Evolutionary conservation across 2,113 vertebrate species (phyloP), one percentile per base, ranked within the genome.

Genomic region (Entomyzon cyanotis): DNA sequence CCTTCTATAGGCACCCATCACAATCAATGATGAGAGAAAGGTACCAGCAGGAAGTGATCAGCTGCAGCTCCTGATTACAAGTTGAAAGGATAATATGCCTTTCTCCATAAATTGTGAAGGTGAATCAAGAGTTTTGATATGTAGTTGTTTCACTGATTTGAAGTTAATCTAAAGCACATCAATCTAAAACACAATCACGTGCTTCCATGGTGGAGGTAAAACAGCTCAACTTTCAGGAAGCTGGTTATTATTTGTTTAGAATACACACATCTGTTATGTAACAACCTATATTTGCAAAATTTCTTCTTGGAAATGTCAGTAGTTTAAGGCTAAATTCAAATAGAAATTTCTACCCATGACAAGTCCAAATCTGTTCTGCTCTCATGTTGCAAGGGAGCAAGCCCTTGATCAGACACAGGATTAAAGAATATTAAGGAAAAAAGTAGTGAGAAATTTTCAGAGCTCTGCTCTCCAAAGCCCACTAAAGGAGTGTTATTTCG

Each of bases 141-240:
- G 12, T 30, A 41, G 12, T 16, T 83, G 39, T 21, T 71, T 79
- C 49, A 46, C 5, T 31, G 15, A 67, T 47, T 10, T 69, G 53
- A 80, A 80, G 11, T 60, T 56, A n/a, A 63, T 28, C 22, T 52
- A 76, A 79, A 78, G 10, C 22, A 50, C 23, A 52, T 63, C 10
- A 91, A 65, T 46, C 39, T 39, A 65, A 89, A 89, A 21, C 22
- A 63, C 20, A 68, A 42, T 20, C 33, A 35, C 0, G 0, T 28
- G 30, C 2, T 69, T 77, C 15, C 30, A 17, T 0, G 0, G 9
- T 7, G 7, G 15, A 82, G 22, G 11, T 0, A 5, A 91, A 52
- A 39, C 31, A 89, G 63, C 15, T 8, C 44, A 59, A 11, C 31
- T 47, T 78, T 52, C 42, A 89, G 50, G 81, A 77, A 64, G 8